phyloP scores from a whole-genome alignment of 2,888 invertebrate species.

The Ptychoptera albimana region DNA sequence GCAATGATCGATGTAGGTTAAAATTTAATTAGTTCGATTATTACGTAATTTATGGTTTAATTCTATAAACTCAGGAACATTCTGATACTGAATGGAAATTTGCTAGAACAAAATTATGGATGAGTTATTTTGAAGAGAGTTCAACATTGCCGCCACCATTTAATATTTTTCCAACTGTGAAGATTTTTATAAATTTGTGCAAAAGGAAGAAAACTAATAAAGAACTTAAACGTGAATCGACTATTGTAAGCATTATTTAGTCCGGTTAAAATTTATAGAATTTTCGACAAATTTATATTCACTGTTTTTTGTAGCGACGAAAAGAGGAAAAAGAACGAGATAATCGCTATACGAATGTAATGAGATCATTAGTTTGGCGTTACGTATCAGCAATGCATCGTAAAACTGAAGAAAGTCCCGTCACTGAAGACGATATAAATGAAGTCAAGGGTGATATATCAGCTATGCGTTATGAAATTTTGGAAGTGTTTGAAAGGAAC shows the following conservation, averaged over 20 bases:
- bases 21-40: background rate
- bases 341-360: constrained; percentile 61
- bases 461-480: constrained; percentile 76
- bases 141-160: constrained; percentile 87
- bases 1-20: constrained; percentile 73
- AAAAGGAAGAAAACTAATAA: constrained; percentile 34
- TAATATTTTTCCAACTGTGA: constrained; percentile 81
- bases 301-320: constrained; percentile 25
- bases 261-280: background rate
- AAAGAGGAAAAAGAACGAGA: constrained; percentile 51
- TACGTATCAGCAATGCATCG: constrained; percentile 80
- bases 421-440: constrained; percentile 87
- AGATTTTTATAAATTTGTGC: constrained; percentile 51
- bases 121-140: constrained; percentile 88
- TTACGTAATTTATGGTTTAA: background rate
- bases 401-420: constrained; percentile 64
- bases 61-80: constrained; percentile 47
- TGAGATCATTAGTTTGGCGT: constrained; percentile 81
- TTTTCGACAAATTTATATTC: background rate
- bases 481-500: constrained; percentile 76
- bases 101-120: constrained; percentile 84
- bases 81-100: constrained; percentile 96
- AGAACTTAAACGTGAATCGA: constrained; percentile 24
- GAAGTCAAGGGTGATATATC: constrained; percentile 91
- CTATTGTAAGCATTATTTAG: constrained; percentile 17